Base-by-base conservation (phyloP, 2,797 vertebrate genomes). In the Numenius phaeopus region DNA sequence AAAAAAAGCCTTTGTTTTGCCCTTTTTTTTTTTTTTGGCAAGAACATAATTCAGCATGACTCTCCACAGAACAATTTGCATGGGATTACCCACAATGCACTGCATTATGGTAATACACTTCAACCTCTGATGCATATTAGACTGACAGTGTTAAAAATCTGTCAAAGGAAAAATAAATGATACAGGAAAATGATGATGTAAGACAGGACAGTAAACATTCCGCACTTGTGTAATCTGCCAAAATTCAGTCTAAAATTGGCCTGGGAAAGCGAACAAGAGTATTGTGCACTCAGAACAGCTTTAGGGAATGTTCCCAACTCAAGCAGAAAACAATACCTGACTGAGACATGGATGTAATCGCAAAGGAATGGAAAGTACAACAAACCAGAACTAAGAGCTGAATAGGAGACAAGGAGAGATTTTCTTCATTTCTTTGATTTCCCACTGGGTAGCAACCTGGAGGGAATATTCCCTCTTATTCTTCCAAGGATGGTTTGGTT, bases 41-140 rank as follows among this genome's bases (percentile, higher is more conserved):
- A 75, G 73, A 94, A 83, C 9, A 80, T 93, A 96, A 94, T 83
- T 96, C 85, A 55, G 39, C 88, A 67, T 10, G 73, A 93, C 75
- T 97, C 94, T 95, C 70, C 29, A 80, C 59, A 97, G 91, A 97
- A 89, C 34, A 62, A 96, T 97, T 97, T 96, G 87, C 88, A 73
- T 47, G 42, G 72, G 96, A 96, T 97, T 98, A 97, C 94, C 95
- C 97, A 96, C 54, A 98, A 89, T 96, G 85, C 94, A 66, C 54
- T 83, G 84, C 30, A 59, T 75, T 94, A 90, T 70, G 91, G 73
- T 95, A 97, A 98, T 97, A n/a, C 37, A 72, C 72, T 96, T 94
- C 93, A 94, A 80, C 72, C 87, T 71, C 84, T 76, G 77, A 82
- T 95, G 83, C 52, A 55, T 73, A 93, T 94, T 93, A 83, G 81